Evolutionary conservation across 2,797 vertebrate species (phyloP).

Genomic region (Psittacula echo): DNA sequence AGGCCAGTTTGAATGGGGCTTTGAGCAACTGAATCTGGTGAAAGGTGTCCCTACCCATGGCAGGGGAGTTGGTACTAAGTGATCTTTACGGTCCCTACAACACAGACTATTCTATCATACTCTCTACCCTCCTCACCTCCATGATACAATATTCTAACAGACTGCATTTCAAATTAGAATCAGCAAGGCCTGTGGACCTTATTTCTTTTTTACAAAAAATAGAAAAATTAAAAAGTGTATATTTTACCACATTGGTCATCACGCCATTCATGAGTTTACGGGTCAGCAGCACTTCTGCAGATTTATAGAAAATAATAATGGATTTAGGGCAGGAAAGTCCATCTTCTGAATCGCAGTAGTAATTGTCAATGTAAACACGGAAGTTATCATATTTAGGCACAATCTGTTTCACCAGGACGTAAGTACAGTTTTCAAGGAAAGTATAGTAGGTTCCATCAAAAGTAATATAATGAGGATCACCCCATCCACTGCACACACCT

Average conservation of each 20-base stretch:
- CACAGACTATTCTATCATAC: not conserved
- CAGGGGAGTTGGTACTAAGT: not conserved
- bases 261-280: conserved; percentile 30
- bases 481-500: conserved; percentile 85
- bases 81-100: not conserved
- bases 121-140: not conserved
- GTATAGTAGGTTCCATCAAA: conserved; percentile 83
- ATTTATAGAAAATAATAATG: conserved; percentile 77
- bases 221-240: not conserved
- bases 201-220: not conserved
- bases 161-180: not conserved
- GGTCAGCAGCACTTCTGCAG: conserved; percentile 70
- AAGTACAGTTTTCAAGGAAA: conserved; percentile 83
- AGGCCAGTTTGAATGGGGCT: not conserved
- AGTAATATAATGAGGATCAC: conserved; percentile 82
- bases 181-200: not conserved
- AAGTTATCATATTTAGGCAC: conserved; percentile 76
- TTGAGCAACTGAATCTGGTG: not conserved
- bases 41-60: not conserved
- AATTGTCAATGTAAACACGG: conserved; percentile 79
- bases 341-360: conserved; percentile 67
- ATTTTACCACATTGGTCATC: conserved; percentile 78
- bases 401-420: conserved; percentile 80
- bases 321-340: conserved; percentile 79
- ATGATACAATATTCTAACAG: not conserved